phyloP scores from a whole-genome alignment of 2,113 vertebrate genomes.

The Nettapus auritus region DNA sequence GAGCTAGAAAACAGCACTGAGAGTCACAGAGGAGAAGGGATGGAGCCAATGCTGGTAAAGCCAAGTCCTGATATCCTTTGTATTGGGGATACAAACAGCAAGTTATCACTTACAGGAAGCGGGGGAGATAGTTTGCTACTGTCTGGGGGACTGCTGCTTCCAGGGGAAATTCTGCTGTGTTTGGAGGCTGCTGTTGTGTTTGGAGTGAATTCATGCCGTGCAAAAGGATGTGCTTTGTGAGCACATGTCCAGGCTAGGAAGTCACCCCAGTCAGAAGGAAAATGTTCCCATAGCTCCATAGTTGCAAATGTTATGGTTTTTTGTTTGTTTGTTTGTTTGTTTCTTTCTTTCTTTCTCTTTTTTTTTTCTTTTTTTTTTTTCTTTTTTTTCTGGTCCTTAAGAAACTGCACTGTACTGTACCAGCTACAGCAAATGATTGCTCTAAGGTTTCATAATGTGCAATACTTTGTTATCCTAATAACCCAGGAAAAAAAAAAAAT shows the following conservation, averaged over 20 bases:
- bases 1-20: not conserved
- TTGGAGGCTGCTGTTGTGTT: not conserved
- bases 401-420: not conserved
- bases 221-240: not conserved
- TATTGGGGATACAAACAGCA: not conserved
- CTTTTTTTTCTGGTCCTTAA: not conserved
- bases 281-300: not conserved
- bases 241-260: not conserved
- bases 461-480: not conserved
- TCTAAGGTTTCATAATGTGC: not conserved
- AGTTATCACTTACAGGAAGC: not conserved
- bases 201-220: not conserved
- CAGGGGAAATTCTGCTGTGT: not conserved
- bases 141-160: not conserved
- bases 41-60: rapidly evolving
- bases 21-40: not conserved
- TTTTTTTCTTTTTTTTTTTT: not conserved
- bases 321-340: too few relatives aligned
- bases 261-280: not conserved
- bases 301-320: not conserved
- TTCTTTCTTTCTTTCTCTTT: too few relatives aligned
- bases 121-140: rapidly evolving
- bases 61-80: rapidly evolving
- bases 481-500: not conserved
- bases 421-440: not conserved